Base-by-base conservation (phyloP, 2,113 vertebrate species). In the Myxocyprinus asiaticus region DNA sequence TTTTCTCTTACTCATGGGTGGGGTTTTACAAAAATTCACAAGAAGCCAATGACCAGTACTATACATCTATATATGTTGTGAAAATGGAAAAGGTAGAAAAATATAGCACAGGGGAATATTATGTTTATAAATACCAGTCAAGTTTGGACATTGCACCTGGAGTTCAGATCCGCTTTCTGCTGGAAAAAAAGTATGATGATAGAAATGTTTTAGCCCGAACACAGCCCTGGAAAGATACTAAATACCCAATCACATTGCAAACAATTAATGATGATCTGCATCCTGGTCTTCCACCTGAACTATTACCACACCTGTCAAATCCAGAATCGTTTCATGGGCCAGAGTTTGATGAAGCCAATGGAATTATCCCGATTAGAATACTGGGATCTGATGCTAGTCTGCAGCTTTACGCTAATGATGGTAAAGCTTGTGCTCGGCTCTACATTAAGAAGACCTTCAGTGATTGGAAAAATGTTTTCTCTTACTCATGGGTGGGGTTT, bases 71-170 rank as follows among this genome's bases (percentile, higher is more conserved):
- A 0, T 71, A 68, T 67, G 44, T 2, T 59, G 59, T 67, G 42
- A 15, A 70, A 4, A 70, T 78, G 42, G 6, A 47, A 15, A 58
- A 61, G 11, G 6, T 5, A 33, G 58, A 11, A 10, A 43, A 62
- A n/a, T 10, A 42, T 17, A 9, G 45, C 56, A 15, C 4, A 14
- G 43, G 43, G 11, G 10, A 50, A 58, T 65, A 65, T 47, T 48
- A 79, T 15, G 42, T 72, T 50, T 79, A 73, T 17, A 47, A 79
- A 6, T 72, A 73, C n/a, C 4, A 47, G 7, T 71, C 68, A 14
- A 72, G 22, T 14, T 2, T 79, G 61, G 9, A 4, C 6, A 53
- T 66, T 53, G 47, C 1, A 1, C 78, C 67, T 14, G 48, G 47
- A 48, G 58, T 72, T 11, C 78, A 79, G 15, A 61, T 43, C 5